phyloP scores from a whole-genome alignment of 2,113 vertebrate species.

The Vireo altiloquus region DNA sequence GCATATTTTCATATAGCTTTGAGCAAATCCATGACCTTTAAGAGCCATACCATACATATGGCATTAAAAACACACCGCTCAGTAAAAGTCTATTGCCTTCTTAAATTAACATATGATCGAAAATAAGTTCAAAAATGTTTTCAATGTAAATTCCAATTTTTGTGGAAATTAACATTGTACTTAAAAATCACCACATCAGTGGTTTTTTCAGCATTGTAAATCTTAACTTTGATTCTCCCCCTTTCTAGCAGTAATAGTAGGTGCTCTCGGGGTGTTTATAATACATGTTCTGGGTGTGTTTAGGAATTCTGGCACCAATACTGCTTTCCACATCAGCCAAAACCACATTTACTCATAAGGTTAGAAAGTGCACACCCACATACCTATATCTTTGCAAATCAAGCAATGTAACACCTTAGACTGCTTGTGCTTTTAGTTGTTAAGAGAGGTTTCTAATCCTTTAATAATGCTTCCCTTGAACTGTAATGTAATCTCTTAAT shows the following conservation, averaged over 20 bases:
- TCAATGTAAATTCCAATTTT: background rate
- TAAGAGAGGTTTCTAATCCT: constrained; percentile 39
- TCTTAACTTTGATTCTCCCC: background rate
- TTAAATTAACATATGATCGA: background rate
- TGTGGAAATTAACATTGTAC: background rate
- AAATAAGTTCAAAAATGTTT: background rate
- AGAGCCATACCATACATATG: background rate
- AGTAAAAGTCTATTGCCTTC: background rate
- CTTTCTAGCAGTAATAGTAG: background rate
- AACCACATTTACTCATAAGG: background rate
- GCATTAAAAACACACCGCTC: background rate
- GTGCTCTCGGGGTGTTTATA: background rate
- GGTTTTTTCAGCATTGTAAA: background rate
- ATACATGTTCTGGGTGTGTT: background rate
- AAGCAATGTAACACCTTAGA: background rate
- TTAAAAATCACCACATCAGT: background rate
- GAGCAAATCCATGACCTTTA: background rate
- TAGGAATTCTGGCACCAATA: background rate
- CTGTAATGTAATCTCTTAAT: constrained; percentile 33
- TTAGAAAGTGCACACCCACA: constrained; percentile 1
- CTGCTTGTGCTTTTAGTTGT: background rate
- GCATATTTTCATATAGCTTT: background rate
- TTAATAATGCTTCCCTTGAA: constrained; percentile 5
- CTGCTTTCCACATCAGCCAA: background rate
- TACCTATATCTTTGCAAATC: background rate